phyloP scores from a whole-genome alignment of 2,113 vertebrate genomes.

The Myotis brandtii region DNA sequence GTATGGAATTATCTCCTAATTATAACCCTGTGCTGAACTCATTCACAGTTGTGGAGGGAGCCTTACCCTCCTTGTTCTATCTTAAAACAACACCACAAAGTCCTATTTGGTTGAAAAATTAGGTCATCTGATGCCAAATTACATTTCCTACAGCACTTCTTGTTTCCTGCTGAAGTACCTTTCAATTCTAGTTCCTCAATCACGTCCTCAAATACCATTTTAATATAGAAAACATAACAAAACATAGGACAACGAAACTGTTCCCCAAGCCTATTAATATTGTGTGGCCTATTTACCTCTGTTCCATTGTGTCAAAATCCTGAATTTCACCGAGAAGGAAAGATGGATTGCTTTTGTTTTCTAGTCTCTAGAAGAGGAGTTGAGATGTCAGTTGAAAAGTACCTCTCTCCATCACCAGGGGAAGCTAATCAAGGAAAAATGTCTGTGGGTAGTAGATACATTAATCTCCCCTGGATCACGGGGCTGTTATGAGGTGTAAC shows the following conservation, averaged over 20 bases:
- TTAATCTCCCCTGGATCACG: conserved; percentile 37
- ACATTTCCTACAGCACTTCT: not conserved
- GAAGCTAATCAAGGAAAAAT: conserved; percentile 59
- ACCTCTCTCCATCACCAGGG: conserved; percentile 54
- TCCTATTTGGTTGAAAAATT: not conserved
- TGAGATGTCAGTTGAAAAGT: conserved; percentile 54
- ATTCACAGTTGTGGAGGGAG: not conserved
- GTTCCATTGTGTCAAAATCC: conserved; percentile 7
- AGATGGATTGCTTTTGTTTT: conserved; percentile 53
- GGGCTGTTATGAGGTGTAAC: conserved; percentile 3
- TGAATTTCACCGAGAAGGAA: conserved; percentile 25
- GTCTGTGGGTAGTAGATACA: not conserved
- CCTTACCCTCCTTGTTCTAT: not conserved
- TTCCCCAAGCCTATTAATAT: not conserved
- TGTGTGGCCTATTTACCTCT: not conserved
- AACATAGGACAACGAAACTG: not conserved
- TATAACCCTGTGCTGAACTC: not conserved
- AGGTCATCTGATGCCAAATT: not conserved
- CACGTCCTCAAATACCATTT: not conserved
- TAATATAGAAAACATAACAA: not conserved
- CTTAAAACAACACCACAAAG: not conserved
- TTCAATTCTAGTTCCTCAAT: not conserved
- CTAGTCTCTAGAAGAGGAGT: conserved; percentile 9
- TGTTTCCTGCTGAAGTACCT: not conserved
- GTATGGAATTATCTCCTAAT: not conserved